Evolutionary conservation across 2,113 vertebrate species (phyloP), one percentile per base, ranked within the genome.

Genomic region (Monarcha castaneiventris): DNA sequence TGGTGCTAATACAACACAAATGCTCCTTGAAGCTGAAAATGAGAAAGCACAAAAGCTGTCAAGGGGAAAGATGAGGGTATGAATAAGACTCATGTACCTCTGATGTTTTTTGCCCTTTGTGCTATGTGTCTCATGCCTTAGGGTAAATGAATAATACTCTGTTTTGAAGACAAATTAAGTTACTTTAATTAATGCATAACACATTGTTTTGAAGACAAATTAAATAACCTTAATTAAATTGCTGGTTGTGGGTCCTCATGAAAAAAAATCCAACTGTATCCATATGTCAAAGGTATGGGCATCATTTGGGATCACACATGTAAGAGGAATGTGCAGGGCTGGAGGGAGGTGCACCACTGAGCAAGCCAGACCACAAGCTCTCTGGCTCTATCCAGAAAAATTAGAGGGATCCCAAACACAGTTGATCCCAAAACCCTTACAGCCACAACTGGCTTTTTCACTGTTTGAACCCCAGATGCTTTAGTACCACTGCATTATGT

Each of bases 121-220:
- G 55, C 83, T 80, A 11, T 59, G 86, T 63, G 52, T 63, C 83
- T 93, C 10, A 2, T 91, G 91, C 96, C 93, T 61, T 68, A 87
- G 95, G 95, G 80, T 44, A 55, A 75, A 89, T 95, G 77, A 93
- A 89, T 92, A 96, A 92, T 66, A 46, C 35, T 76, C 55, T 94
- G 93, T 97, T 97, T 94, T 94, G 95, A 91, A 94, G 96, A 94
- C 86, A 95, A 97, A 97, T 95, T 94, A 94, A 93, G 93, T 88
- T 94, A 84, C 76, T 64, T 82, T 94, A 91, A 96, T 91, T 75
- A 95, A 96, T 87, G 80, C 68, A 72, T 67, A 84, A 84, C 8
- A 6, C 93, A 92, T 93, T 95, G 94, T 95, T 97, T 93, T 87
- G 86, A 93, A 67, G 86, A 92, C 64, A 90, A 95, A 93, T 96